These are phyloP conservation scores for Caenorhabditis parvicauda DNA, from an alignment of 2,888 invertebrate genomes.

Conservation along the genomic window DNA sequence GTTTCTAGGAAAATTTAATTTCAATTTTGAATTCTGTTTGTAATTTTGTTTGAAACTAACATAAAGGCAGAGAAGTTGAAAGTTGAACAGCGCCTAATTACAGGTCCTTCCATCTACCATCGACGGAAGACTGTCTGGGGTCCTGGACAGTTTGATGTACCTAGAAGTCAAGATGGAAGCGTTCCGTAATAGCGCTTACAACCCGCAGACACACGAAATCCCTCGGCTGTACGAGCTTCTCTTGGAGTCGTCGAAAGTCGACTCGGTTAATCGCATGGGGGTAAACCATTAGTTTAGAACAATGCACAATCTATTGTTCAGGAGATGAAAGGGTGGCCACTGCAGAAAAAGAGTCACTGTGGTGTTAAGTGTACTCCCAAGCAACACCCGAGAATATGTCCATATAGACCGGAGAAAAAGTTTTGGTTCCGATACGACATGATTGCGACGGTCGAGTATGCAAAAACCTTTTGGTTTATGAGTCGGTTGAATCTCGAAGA, in stretches of 20 bases:
- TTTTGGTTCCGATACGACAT: constrained; percentile 40
- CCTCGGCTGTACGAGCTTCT: constrained; percentile 6
- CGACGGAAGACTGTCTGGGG: no score
- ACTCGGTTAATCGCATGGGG: constrained; percentile 20
- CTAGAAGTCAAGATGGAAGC: constrained; percentile 35
- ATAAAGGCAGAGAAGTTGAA: no score
- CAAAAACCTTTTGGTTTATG: constrained; percentile 42
- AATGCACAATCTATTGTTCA: neutral
- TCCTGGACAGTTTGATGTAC: constrained; percentile 35
- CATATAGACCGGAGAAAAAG: no score
- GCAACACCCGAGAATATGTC: neutral
- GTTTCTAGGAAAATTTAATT: no score
- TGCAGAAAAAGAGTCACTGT: no score
- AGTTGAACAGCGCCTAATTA: no score
- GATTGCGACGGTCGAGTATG: constrained; percentile 37
- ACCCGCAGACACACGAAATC: constrained; percentile 17
- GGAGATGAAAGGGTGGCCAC: constrained; percentile 33
- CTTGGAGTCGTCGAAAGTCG: constrained; percentile 12
- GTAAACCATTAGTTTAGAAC: constrained; percentile 7
- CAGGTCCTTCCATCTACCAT: no score
- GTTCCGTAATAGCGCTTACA: constrained; percentile 30
- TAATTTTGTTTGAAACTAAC: no score
- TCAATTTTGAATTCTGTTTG: no score
- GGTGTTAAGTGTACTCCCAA: no score
- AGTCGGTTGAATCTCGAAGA: no score